Conservation (phyloP, 2,113 vertebrate genomes). For the Galbula dea region DNA sequence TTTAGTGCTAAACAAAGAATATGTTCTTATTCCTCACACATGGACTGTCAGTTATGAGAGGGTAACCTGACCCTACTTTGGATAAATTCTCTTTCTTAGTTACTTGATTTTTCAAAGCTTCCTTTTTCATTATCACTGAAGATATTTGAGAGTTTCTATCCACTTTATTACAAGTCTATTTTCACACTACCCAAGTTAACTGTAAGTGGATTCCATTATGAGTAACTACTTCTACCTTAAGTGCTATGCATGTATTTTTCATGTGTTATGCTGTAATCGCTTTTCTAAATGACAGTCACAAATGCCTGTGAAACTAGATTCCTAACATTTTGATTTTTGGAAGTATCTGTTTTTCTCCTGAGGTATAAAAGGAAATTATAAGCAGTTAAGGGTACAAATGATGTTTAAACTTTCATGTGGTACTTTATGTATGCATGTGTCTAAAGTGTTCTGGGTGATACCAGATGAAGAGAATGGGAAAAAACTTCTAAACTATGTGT, state of each 20-base stretch:
- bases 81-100: not conserved
- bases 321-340: not conserved
- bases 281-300: not conserved
- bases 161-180: not conserved
- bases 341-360: not conserved
- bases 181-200: not conserved
- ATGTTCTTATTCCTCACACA: not conserved
- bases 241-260: not conserved
- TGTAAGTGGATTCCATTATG: not conserved
- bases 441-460: not conserved
- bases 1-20: not conserved
- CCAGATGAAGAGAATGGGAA: not conserved
- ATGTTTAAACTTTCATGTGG: not conserved
- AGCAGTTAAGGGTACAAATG: not conserved
- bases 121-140: not conserved
- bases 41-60: not conserved
- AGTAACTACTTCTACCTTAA: not conserved
- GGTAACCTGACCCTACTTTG: not conserved
- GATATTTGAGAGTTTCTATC: not conserved
- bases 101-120: not conserved
- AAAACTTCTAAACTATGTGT: not conserved
- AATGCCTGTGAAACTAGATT: not conserved
- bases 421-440: not conserved
- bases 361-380: not conserved
- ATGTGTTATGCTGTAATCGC: not conserved